Evolutionary conservation across 2,888 invertebrate species (phyloP), one percentile per base, ranked within the genome.

Genomic region (Ferdinandea cuprea): DNA sequence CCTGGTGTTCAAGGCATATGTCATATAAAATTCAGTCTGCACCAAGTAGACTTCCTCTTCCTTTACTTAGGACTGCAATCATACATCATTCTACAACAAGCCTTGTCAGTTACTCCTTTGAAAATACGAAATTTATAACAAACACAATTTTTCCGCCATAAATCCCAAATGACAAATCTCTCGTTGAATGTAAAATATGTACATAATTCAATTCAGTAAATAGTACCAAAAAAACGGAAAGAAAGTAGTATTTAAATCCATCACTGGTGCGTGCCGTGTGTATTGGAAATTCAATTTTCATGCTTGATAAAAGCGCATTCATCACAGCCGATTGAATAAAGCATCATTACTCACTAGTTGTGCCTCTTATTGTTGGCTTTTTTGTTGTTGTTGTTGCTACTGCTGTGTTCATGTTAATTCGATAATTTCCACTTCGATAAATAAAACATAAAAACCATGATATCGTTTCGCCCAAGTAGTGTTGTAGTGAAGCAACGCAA

Each of bases 301-400:
- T 46, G 83, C 83, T 83, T 83, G 83, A 83, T 73, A 83, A 83
- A 78, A 73, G 78, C 78, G 78, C 78, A 78, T 78, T 78, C 78
- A 83, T 78, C 78, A 83, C 83, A 83, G 73, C 61, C 68, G 63
- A 78, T 83, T 83, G 83, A 68, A 83, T 83, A 72, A 83, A 78
- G 73, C 73, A 61, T 78, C 78, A 83, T 83, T 77, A 78, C 61
- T 78, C 77, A 69, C 68, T 68, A 56, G 44, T 17, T n/a, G 19
- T 48, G 25, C 65, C 35, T 56, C 15, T 56, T 32, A 32, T 28
- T 30, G 44, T 37, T 63, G 52, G 42, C 52, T 56, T 15, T 61
- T 48, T 28, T 73, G 61, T 19, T 66, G 46, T 28, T 72, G 72
- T 15, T 83, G 19, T 44, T 35, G 50, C 7, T 69, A 9, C 25